Evolutionary conservation across 2,888 invertebrate species (phyloP).

Genomic region (Pterobdella sp.): DNA sequence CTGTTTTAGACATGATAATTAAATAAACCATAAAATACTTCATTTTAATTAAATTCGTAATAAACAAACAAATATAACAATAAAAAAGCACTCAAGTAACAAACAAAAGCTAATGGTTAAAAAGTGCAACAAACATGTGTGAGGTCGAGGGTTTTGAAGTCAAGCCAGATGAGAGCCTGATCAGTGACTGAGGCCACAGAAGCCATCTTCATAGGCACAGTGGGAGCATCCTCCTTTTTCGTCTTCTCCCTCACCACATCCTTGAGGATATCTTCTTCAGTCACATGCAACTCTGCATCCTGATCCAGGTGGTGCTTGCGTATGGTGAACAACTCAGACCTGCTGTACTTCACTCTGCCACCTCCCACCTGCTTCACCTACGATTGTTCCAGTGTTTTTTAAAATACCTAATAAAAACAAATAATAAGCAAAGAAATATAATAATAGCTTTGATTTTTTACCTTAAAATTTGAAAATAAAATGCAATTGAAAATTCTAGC

Average conservation of each 20-base stretch:
- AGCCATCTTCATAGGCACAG: background rate
- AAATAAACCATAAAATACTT: no score
- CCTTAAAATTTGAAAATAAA: no score
- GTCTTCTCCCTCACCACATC: background rate
- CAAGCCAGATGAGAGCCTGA: background rate
- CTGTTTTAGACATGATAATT: no score
- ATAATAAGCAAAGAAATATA: no score
- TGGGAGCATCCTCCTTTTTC: background rate
- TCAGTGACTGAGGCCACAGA: background rate
- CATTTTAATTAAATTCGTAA: no score
- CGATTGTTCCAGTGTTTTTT: no score
- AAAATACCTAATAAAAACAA: no score
- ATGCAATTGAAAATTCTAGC: no score
- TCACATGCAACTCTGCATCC: no score
- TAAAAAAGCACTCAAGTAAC: background rate
- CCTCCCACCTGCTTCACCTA: no score
- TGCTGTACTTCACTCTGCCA: background rate
- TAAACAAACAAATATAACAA: background rate
- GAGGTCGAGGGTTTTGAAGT: conserved; percentile 14
- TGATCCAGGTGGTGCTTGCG: background rate
- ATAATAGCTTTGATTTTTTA: no score
- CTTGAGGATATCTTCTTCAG: no score
- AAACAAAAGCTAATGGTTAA: background rate
- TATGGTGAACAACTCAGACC: background rate
- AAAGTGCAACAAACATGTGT: background rate